phyloP scores from a whole-genome alignment of 2,888 invertebrate species.

The Dolomedes plantarius region DNA sequence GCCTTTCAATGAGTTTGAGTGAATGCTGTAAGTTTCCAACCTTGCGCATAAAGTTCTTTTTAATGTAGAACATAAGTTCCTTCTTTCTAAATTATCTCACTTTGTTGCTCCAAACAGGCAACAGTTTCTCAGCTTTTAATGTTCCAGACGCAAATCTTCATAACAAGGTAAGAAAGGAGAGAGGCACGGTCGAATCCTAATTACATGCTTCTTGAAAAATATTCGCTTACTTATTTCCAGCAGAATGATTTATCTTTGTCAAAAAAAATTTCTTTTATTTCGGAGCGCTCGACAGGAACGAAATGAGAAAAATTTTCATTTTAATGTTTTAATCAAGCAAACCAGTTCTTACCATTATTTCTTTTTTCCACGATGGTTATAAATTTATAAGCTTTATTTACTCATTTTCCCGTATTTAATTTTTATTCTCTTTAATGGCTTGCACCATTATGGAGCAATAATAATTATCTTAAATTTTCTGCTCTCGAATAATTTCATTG shows the following conservation, averaged over 20 bases:
- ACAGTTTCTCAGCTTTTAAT: neutral
- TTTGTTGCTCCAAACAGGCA: neutral
- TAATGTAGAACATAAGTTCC: no score
- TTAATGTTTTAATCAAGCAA: neutral
- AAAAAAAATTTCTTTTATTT: neutral
- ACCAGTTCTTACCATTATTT: neutral
- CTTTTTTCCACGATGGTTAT: neutral
- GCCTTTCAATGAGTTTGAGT: no score
- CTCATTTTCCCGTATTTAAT: no score
- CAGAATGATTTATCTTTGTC: neutral
- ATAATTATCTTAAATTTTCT: no score
- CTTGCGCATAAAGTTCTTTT: no score
- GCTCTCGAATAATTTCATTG: no score
- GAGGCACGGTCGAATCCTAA: neutral
- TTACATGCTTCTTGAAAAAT: neutral
- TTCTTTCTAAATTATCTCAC: no score
- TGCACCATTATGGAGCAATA: no score
- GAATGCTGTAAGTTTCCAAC: no score
- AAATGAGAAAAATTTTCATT: neutral
- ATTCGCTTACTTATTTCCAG: neutral
- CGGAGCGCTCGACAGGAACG: neutral
- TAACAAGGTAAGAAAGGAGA: neutral
- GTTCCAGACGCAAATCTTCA: neutral
- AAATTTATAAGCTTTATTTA: neutral
- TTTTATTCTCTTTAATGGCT: no score